Conservation (phyloP, 2,888 invertebrate genomes). For the Craniophora ligustri region DNA sequence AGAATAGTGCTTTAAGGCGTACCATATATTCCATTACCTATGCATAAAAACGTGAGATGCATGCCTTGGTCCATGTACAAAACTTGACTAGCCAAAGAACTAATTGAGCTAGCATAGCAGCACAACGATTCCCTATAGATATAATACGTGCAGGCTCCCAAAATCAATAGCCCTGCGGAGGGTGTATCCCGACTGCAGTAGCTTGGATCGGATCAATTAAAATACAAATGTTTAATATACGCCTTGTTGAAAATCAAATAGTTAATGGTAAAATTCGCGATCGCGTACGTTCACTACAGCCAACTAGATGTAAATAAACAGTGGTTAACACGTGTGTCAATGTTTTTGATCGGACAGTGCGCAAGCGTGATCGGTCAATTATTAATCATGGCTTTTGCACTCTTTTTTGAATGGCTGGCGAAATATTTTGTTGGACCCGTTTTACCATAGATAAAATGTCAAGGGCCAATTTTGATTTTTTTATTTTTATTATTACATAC, state of each 20-base stretch:
- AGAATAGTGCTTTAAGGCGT: background rate
- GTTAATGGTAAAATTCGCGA: slow-evolving; percentile 35
- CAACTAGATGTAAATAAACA: slow-evolving; percentile 71
- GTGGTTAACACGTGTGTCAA: slow-evolving; percentile 58
- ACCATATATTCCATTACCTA: background rate
- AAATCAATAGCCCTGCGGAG: slow-evolving; percentile 56
- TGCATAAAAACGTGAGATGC: background rate
- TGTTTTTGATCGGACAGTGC: slow-evolving; percentile 28
- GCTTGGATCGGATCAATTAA: slow-evolving; percentile 12
- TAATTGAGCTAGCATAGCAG: slow-evolving; percentile 13
- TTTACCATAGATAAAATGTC: background rate
- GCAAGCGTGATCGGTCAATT: slow-evolving; percentile 45
- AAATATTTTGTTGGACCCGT: slow-evolving; percentile 15
- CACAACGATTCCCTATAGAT: slow-evolving; percentile 21
- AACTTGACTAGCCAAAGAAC: background rate
- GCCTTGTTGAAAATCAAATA: slow-evolving; percentile 22
- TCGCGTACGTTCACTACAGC: slow-evolving; percentile 49
- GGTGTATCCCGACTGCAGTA: slow-evolving; percentile 30
- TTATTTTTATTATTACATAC: no score
- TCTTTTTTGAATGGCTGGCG: slow-evolving; percentile 34
- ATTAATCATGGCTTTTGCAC: slow-evolving; percentile 28
- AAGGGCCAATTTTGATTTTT: no score
- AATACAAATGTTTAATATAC: slow-evolving; percentile 17
- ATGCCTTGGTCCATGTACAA: background rate
- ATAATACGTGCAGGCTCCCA: slow-evolving; percentile 39